Conservation (phyloP, 2,888 invertebrate species). For the Nemapogon koenigi region DNA sequence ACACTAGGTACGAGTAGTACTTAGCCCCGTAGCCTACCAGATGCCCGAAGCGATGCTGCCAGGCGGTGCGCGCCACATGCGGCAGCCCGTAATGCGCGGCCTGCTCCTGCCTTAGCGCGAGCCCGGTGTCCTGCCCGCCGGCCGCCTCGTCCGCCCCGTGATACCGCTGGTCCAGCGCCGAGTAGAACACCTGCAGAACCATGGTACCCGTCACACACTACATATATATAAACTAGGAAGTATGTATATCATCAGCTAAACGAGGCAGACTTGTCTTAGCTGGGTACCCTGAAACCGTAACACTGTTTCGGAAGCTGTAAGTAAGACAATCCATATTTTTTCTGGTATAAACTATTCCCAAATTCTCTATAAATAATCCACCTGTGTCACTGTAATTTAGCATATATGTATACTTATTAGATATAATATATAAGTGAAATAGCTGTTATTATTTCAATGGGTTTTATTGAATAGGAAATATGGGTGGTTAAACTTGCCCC, state of each 20-base stretch:
- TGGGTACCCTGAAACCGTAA: no score
- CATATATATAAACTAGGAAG: neutral
- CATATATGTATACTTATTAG: no score
- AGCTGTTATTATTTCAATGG: no score
- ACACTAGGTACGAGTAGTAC: conserved; percentile 97
- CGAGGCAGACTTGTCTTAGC: neutral
- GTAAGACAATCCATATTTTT: no score
- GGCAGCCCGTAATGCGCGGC: conserved; percentile 85
- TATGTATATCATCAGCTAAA: neutral
- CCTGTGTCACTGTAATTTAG: no score
- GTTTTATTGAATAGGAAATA: no score
- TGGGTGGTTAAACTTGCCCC: no score
- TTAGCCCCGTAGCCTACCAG: conserved; percentile 98
- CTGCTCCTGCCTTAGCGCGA: conserved; percentile 79
- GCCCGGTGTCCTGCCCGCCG: conserved; percentile 69
- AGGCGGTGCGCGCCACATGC: conserved; percentile 89
- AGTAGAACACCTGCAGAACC: conserved; percentile 79
- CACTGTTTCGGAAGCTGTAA: no score
- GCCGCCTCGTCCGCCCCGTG: conserved; percentile 69
- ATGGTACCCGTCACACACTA: neutral
- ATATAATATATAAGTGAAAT: no score
- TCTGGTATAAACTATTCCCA: no score
- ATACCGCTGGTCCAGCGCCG: conserved; percentile 89
- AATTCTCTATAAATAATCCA: no score
- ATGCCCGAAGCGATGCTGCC: conserved; percentile 96